These are phyloP conservation scores for Habrosyne pyritoides DNA, from an alignment of 2,888 invertebrate genomes.

Conservation along the genomic window DNA sequence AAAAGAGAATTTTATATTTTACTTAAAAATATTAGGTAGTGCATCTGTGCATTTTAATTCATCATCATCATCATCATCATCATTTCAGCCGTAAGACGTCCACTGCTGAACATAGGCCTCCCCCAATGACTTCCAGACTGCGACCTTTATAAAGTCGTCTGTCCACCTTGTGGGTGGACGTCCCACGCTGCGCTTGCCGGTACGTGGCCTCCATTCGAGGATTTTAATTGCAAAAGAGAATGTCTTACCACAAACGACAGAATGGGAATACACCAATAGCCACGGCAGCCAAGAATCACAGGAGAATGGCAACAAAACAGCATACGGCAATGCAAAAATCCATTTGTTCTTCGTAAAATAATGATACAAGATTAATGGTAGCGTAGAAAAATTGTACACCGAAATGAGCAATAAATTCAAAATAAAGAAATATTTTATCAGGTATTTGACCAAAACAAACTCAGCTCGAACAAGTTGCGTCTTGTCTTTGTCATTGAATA, in stretches of 20 bases:
- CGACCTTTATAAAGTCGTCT: too few relatives aligned
- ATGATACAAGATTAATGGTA: conserved; percentile 49
- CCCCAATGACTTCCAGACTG: too few relatives aligned
- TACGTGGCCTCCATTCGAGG: too few relatives aligned
- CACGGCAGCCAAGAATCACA: conserved; percentile 56
- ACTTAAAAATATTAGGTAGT: too few relatives aligned
- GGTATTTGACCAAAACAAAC: conserved; percentile 43
- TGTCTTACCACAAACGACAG: conserved; percentile 56
- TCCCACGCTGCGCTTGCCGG: too few relatives aligned
- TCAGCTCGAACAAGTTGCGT: conserved; percentile 41
- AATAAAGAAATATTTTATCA: conserved; percentile 61
- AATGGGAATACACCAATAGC: conserved; percentile 51
- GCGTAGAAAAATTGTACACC: conserved; percentile 64
- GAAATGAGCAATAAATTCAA: conserved; percentile 58
- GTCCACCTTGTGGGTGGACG: too few relatives aligned
- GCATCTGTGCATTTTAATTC: too few relatives aligned
- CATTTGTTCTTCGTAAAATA: conserved; percentile 46
- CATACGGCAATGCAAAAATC: conserved; percentile 55
- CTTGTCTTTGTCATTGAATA: conserved; percentile 43
- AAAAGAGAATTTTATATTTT: too few relatives aligned
- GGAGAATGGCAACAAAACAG: conserved; percentile 59
- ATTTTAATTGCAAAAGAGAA: neutral
- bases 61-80: too few relatives aligned
- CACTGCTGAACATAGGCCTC: too few relatives aligned
- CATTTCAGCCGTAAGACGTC: too few relatives aligned